Percentiles rank a stretch among this genome's conserved stretches.
These are phyloP conservation scores for Muscicapa comitata DNA, from an alignment of 2,797 vertebrate species.

Conservation along the genomic window DNA sequence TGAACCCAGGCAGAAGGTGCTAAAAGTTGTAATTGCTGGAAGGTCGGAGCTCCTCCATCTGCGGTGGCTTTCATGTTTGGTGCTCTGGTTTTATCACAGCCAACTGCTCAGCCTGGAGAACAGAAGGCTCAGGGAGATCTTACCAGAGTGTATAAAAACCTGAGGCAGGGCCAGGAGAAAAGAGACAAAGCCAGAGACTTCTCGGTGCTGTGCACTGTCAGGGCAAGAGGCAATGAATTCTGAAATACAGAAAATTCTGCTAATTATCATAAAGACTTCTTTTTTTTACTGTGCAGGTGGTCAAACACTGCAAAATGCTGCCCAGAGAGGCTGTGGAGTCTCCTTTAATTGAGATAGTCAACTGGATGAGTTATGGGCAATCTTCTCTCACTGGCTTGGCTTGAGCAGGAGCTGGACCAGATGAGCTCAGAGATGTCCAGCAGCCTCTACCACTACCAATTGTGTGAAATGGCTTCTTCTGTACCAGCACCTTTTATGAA, in stretches of 20 bases:
- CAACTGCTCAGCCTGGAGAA: background rate
- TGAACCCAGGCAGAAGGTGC: background rate
- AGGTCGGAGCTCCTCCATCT: background rate
- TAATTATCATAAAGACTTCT: background rate
- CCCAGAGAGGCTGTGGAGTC: background rate
- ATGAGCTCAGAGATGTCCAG: background rate
- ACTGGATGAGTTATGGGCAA: background rate
- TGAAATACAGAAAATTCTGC: background rate
- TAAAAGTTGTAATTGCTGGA: background rate
- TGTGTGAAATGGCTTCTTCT: background rate
- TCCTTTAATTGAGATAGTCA: background rate
- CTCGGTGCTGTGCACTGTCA: background rate
- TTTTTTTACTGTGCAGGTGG: background rate
- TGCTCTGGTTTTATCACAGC: background rate
- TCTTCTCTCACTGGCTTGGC: background rate
- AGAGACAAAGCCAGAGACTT: background rate
- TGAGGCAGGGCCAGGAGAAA: background rate
- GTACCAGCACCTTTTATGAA: background rate
- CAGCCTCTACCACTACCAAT: fast-evolving
- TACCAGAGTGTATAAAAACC: background rate
- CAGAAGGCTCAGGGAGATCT: background rate
- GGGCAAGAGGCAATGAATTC: background rate
- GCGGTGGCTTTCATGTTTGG: background rate
- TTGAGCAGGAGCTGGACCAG: background rate
- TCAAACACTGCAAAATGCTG: background rate